Base-by-base conservation (phyloP, 1,140 invertebrate species). In the Babylonia areolata region DNA sequence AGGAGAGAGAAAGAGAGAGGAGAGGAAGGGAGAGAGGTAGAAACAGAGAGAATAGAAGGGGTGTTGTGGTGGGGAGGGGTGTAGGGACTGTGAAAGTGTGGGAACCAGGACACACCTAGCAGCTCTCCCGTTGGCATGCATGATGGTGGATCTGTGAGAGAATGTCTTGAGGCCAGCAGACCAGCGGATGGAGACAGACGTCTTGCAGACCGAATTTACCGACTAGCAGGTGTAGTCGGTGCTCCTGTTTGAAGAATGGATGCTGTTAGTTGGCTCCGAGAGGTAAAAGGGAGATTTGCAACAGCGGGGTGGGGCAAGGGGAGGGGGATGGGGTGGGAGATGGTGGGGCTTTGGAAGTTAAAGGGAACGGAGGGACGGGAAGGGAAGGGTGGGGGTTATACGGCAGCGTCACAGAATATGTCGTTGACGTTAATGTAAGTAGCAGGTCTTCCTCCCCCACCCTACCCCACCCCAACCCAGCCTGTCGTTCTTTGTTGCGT, bases 221-320 rank as follows among this genome's bases (percentile, higher is more conserved):
- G 69, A 73, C 69, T 73, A 73, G 69, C 69, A 73, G 69, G 69
- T 73, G 69, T 73, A 73, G 69, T 31, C 33, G 69, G 69, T 73
- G 69, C 69, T 73, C n/a, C 69, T 73, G 69, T 73, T 73, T 73
- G 69, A 73, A 73, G 69, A 73, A 73, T 73, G 69, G 69, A 64
- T 6, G 69, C 28, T 35, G n/a, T 35, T n/a, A n/a, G n/a, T n/a
- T n/a, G n/a, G n/a, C n/a, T n/a, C n/a, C n/a, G n/a, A n/a, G n/a
- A n/a, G n/a, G n/a, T n/a, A n/a, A n/a, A 37, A 3, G n/a, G 33
- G 79, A 54, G 79, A 17, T 46, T 5, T 42, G 37, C 15, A 42
- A 58, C 33, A 35, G 42, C 17, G 5, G 31, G 28, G 31, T 20
- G 31, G 77, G 77, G 3, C 54, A 9, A 23, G 54, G 42, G 46